A percentile compares a stretch with the other conserved stretches of the same genome.
Evolutionary conservation across 2,888 invertebrate genomes (phyloP).

Genomic region (Ornithoptera alexandrae): DNA sequence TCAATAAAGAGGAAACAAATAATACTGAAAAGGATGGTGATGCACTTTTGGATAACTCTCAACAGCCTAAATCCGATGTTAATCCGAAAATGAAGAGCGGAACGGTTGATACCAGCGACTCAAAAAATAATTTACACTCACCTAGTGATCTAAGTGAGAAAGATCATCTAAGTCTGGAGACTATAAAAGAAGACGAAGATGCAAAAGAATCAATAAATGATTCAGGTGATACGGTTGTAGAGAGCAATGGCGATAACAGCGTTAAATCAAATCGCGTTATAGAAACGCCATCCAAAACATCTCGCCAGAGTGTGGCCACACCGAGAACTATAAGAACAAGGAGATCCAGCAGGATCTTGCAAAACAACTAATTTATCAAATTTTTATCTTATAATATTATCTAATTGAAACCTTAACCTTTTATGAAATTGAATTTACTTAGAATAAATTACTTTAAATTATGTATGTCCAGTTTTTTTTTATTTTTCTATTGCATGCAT

Average conservation of each 20-base stretch:
- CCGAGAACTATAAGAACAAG: constrained; percentile 56
- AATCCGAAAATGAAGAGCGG: constrained; percentile 1
- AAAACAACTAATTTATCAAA: constrained; percentile 31
- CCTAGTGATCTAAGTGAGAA: background rate
- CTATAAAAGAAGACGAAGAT: constrained; percentile 15
- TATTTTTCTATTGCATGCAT: no score
- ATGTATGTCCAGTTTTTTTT: background rate
- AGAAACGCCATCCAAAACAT: constrained; percentile 49
- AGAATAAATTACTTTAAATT: background rate
- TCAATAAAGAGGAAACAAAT: constrained; percentile 12
- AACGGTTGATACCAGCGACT: constrained; percentile 4
- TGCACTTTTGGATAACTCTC: constrained; percentile 12
- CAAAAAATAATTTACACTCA: constrained; percentile 7
- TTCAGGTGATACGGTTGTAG: constrained; percentile 4
- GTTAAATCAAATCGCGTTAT: constrained; percentile 37
- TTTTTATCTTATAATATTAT: no score
- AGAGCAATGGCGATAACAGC: constrained; percentile 19
- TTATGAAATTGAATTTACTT: background rate
- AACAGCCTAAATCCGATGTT: constrained; percentile 7
- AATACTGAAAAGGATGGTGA: constrained; percentile 1
- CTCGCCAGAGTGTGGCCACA: constrained; percentile 47
- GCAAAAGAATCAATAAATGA: background rate
- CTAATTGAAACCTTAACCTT: no score
- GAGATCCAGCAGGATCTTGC: constrained; percentile 52
- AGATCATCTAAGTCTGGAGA: constrained; percentile 2